Conservation (phyloP, 2,797 vertebrate genomes). For the Arnoldichthys spilopterus region DNA sequence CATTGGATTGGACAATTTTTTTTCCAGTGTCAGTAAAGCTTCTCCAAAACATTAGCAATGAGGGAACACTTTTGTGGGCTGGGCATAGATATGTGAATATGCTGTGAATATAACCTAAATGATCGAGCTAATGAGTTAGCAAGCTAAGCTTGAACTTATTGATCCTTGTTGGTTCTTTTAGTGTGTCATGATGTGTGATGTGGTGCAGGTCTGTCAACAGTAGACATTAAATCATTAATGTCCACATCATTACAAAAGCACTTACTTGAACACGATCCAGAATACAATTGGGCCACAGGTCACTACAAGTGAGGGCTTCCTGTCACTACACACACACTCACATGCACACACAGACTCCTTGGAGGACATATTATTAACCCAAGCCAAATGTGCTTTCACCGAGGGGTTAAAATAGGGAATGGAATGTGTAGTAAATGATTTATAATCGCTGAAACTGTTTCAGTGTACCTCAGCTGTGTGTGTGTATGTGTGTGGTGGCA, state of each 20-base stretch:
- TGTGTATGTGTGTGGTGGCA: no score
- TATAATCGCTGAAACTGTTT: slow-evolving; percentile 83
- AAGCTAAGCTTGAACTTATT: neutral
- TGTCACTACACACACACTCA: slow-evolving; percentile 48
- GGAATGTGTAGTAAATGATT: slow-evolving; percentile 82
- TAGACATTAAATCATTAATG: slow-evolving; percentile 38
- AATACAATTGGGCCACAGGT: slow-evolving; percentile 21
- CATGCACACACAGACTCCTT: slow-evolving; percentile 40
- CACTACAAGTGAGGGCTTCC: slow-evolving; percentile 29
- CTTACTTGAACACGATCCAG: slow-evolving; percentile 5
- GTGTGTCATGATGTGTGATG: neutral
- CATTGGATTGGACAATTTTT: neutral
- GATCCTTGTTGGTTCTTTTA: neutral
- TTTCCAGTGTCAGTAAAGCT: neutral
- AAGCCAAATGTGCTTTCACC: slow-evolving; percentile 71
- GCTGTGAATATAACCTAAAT: slow-evolving; percentile 2
- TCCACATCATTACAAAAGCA: slow-evolving; percentile 21
- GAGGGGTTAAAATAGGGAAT: slow-evolving; percentile 76
- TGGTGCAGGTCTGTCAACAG: neutral
- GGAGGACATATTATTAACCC: slow-evolving; percentile 77
- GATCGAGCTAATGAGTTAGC: neutral
- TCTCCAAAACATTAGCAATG: neutral
- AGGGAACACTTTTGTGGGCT: neutral
- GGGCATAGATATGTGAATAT: neutral
- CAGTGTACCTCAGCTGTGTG: slow-evolving; percentile 70